Evolutionary conservation across 2,113 vertebrate genomes (phyloP).

Genomic region (Acinonyx jubatus): DNA sequence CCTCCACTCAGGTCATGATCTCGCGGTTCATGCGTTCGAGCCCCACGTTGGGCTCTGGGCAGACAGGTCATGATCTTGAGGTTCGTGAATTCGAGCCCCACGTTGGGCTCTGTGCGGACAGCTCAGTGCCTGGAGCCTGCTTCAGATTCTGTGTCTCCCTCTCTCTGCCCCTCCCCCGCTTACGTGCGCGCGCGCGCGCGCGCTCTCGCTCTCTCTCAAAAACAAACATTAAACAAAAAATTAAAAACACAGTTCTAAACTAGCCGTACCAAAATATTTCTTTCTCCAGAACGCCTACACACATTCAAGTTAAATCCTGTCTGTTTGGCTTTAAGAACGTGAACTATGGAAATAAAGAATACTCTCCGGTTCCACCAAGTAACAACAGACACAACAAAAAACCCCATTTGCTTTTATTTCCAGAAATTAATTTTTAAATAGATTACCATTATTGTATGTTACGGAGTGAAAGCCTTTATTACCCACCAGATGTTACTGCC

Average conservation of each 20-base stretch:
- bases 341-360: not conserved
- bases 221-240: no score
- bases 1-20: no score
- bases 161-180: no score
- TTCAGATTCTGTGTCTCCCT: no score
- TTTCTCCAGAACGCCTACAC: not conserved
- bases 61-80: no score
- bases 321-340: not conserved
- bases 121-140: no score
- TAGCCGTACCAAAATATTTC: not conserved
- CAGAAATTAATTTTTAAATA: constrained; percentile 56
- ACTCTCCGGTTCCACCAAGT: not conserved
- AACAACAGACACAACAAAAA: not conserved
- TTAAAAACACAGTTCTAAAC: not conserved
- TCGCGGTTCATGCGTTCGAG: no score
- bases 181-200: fast-evolving
- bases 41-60: no score
- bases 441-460: not conserved
- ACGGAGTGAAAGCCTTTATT: not conserved
- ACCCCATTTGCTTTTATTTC: not conserved
- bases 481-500: constrained; percentile 94
- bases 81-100: no score
- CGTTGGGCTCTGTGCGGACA: no score
- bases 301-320: not conserved
- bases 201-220: no score